These are phyloP conservation scores for Xestia rhomboidea DNA, from an alignment of 2,888 invertebrate species.

Conservation along the genomic window DNA sequence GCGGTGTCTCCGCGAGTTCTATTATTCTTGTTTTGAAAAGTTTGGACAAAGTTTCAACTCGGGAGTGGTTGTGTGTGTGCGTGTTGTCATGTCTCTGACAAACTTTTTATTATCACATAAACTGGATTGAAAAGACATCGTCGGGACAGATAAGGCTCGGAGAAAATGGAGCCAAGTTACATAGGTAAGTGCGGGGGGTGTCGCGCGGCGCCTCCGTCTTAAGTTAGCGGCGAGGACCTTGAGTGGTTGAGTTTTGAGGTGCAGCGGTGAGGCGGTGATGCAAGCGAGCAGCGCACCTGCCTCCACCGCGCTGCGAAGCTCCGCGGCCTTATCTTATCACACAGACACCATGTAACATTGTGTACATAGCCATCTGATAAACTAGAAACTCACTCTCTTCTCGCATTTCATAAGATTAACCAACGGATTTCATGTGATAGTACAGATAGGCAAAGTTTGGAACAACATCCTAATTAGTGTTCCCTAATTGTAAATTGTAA, in stretches of 20 bases:
- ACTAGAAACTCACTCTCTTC: constrained; percentile 69
- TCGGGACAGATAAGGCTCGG: constrained; percentile 64
- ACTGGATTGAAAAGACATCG: constrained; percentile 75
- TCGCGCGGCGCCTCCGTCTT: constrained; percentile 43
- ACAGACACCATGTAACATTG: constrained; percentile 57
- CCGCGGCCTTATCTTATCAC: constrained; percentile 80
- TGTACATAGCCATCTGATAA: constrained; percentile 76
- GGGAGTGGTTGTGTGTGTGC: constrained; percentile 80
- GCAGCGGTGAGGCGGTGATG: constrained; percentile 65
- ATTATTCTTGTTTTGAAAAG: constrained; percentile 75
- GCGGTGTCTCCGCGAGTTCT: constrained; percentile 48
- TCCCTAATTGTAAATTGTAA: no score
- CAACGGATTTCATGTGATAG: constrained; percentile 31
- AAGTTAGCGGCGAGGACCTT: constrained; percentile 71
- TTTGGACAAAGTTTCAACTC: constrained; percentile 78
- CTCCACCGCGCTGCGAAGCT: constrained; percentile 35
- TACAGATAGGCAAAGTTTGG: not conserved
- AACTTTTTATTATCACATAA: constrained; percentile 79
- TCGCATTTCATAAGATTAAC: constrained; percentile 68
- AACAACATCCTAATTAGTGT: not conserved
- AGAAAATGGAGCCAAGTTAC: constrained; percentile 83
- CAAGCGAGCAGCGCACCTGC: constrained; percentile 64
- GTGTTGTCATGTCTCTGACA: constrained; percentile 85
- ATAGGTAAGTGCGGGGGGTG: constrained; percentile 80
- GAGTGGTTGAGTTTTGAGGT: constrained; percentile 66